Base-by-base conservation (phyloP, 2,113 vertebrate genomes). In the Eclectus roratus region DNA sequence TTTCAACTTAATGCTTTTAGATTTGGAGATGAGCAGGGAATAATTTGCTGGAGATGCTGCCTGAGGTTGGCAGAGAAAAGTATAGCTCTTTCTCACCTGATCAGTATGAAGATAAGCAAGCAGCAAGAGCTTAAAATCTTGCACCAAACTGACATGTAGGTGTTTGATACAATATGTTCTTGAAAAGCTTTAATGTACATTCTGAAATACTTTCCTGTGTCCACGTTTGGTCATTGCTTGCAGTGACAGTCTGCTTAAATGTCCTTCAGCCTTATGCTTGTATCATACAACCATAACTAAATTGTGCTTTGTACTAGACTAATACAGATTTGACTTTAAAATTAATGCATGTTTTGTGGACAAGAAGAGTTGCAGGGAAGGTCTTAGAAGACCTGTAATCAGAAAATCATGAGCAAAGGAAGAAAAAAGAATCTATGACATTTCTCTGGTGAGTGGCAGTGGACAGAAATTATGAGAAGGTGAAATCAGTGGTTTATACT, bases 171-270 rank as follows among this genome's bases (percentile, higher is more conserved):
- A 13, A 0, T n/a, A 11, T 69, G 11, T 46, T 71, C 84, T 89
- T 71, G 6, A 47, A 80, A 78, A 77, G 24, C 53, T 77, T 47
- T 63, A 71, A 20, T 55, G 46, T 18, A 35, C 12, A 4, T 76
- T 89, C 65, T 89, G 68, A 88, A 85, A 63, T 80, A 50, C 21
- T 78, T 80, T 53, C 18, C 44, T 20, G 5, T 78, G 77, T 31
- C 20, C 9, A 29, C 0, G 0, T 78, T 77, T 46, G 24, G 68
- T 61, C 2, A 4, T 9, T 24, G 23, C 28, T 90, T 82, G 25
- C 50, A 50, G 4, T 68, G 46, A 8, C 39, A 58, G 17, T 76
- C 44, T 68, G 21, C 58, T 68, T 52, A 74, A 43, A 21, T 71
- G 25, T 69, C 49, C 33, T 66, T 80, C 25, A 80, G 35, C n/a